Evolutionary conservation across 2,797 vertebrate genomes (phyloP).

Genomic region (Gila robusta): DNA sequence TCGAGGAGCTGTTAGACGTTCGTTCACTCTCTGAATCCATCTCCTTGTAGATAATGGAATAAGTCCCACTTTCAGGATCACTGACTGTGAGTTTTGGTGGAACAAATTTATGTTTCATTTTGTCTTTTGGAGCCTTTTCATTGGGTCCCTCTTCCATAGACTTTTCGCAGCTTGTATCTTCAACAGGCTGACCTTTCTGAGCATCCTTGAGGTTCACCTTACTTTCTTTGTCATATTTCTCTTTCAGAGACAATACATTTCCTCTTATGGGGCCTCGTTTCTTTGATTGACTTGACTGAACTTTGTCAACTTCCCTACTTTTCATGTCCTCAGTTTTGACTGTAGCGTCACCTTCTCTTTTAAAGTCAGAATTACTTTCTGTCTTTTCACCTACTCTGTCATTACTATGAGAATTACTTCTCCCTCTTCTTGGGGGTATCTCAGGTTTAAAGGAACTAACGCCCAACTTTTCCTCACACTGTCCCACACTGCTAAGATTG

Average conservation of each 20-base stretch:
- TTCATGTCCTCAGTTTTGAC: slow-evolving; percentile 17
- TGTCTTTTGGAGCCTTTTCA: neutral
- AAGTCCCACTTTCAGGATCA: neutral
- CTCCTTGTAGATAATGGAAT: neutral
- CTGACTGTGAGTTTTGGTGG: slow-evolving; percentile 22
- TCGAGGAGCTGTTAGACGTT: neutral
- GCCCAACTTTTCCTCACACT: slow-evolving; percentile 35
- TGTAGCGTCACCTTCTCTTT: neutral
- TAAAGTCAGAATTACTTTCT: slow-evolving; percentile 34
- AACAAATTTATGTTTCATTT: neutral
- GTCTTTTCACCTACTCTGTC: slow-evolving; percentile 17
- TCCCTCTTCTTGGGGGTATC: slow-evolving; percentile 66
- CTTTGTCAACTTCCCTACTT: slow-evolving; percentile 23
- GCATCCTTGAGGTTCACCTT: slow-evolving; percentile 10
- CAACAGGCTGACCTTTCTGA: slow-evolving; percentile 18
- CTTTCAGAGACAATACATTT: slow-evolving; percentile 37
- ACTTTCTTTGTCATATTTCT: slow-evolving; percentile 45
- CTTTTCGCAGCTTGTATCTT: neutral
- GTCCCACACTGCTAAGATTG: slow-evolving; percentile 14
- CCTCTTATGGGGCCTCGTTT: slow-evolving; percentile 43
- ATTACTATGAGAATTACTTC: slow-evolving; percentile 39
- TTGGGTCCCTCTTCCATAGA: neutral
- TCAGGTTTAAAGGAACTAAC: slow-evolving; percentile 60
- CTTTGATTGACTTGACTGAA: slow-evolving; percentile 9
- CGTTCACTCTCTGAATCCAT: neutral